phyloP scores from a whole-genome alignment of 2,888 invertebrate species.

The Yponomeuta evonymella region DNA sequence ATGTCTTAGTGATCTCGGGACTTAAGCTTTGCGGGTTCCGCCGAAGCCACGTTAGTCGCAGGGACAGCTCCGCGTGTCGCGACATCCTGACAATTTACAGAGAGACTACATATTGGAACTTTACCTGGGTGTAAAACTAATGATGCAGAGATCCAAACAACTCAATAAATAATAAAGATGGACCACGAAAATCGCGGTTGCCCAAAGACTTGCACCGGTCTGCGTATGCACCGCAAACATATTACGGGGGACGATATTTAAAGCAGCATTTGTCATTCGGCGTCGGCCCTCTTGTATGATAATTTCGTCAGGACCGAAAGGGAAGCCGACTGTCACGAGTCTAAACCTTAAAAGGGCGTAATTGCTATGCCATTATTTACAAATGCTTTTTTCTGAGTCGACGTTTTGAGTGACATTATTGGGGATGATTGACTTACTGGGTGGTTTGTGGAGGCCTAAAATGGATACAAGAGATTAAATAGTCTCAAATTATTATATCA shows the following conservation, averaged over 20 bases:
- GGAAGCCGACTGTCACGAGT: constrained; percentile 4
- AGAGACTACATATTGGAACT: not conserved
- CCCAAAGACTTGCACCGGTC: not conserved
- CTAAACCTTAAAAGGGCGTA: constrained; percentile 17
- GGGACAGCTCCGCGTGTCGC: too few species aligned
- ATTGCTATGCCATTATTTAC: constrained; percentile 9
- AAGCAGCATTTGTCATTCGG: constrained; percentile 37
- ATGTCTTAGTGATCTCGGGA: too few species aligned
- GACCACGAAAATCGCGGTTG: not conserved
- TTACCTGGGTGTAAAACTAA: not conserved
- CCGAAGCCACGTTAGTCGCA: too few species aligned
- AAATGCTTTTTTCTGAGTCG: not conserved
- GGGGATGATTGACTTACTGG: constrained; percentile 4
- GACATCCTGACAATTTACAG: too few species aligned
- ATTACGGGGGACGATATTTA: constrained; percentile 26
- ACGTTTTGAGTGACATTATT: constrained; percentile 5
- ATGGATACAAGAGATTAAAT: too few species aligned
- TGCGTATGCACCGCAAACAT: constrained; percentile 6
- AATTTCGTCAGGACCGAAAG: constrained; percentile 27
- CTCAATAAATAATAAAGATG: not conserved
- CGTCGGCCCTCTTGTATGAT: constrained; percentile 29
- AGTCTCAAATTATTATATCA: too few species aligned
- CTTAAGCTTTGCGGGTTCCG: too few species aligned
- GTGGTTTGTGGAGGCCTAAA: too few species aligned
- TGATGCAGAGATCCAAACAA: not conserved